Percentiles rank a stretch among this genome's conserved stretches.
phyloP scores from a whole-genome alignment of 2,888 invertebrate species.

The Cheilosia pagana region DNA sequence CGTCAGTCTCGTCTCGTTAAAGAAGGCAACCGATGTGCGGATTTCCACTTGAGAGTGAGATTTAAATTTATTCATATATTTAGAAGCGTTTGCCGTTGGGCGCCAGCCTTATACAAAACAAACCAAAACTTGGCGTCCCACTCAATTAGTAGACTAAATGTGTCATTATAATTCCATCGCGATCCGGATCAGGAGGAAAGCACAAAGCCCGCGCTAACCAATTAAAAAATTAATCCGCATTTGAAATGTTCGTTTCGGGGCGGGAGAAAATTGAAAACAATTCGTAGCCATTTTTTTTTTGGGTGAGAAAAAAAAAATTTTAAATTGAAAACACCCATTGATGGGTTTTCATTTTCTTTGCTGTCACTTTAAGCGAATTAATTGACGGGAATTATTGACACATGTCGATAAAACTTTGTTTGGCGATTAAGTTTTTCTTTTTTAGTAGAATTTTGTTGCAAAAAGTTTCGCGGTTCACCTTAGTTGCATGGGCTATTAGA shows the following conservation, averaged over 20 bases:
- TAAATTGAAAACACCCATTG: neutral
- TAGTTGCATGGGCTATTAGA: constrained; percentile 17
- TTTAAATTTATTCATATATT: constrained; percentile 49
- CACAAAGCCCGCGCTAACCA: constrained; percentile 10
- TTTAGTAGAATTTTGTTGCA: constrained; percentile 12
- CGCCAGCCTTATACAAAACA: constrained; percentile 26
- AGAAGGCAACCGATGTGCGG: neutral
- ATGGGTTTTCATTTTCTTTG: neutral
- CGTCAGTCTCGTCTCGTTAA: neutral
- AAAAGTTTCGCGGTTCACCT: constrained; percentile 4
- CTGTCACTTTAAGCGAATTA: constrained; percentile 28
- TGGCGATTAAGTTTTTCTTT: constrained; percentile 21
- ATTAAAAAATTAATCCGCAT: constrained; percentile 53
- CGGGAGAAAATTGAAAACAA: constrained; percentile 32
- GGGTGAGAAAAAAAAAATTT: neutral
- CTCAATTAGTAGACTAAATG: constrained; percentile 55
- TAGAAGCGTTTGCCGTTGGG: constrained; percentile 4
- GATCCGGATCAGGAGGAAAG: neutral
- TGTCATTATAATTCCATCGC: constrained; percentile 41
- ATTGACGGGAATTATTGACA: constrained; percentile 34
- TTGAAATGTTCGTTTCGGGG: constrained; percentile 32
- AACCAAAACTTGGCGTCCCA: constrained; percentile 32
- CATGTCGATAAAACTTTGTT: constrained; percentile 21
- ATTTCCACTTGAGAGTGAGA: constrained; percentile 20
- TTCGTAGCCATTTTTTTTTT: neutral